A percentile compares a stretch with the other conserved stretches of the same genome.
Conservation (phyloP, 2,888 invertebrate species). For the Philereme vetulata region DNA sequence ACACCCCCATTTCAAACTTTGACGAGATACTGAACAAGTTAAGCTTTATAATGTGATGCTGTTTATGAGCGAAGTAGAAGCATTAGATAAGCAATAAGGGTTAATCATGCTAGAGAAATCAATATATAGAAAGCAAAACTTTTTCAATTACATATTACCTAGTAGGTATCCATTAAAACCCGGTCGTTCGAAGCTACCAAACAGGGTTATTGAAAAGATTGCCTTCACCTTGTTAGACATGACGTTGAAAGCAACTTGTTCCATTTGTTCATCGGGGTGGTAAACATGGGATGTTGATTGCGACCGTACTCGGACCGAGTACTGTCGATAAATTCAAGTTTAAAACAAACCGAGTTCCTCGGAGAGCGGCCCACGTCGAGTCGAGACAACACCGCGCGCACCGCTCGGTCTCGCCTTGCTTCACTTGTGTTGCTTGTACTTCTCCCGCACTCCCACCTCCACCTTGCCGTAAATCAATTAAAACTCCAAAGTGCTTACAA, state of each 20-base stretch:
- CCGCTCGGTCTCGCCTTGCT: constrained; percentile 23
- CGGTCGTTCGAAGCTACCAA: constrained; percentile 5
- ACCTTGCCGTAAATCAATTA: constrained; percentile 67
- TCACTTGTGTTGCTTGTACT: constrained; percentile 14
- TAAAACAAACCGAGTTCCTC: constrained; percentile 50
- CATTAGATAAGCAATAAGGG: constrained; percentile 40
- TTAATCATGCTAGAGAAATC: constrained; percentile 35
- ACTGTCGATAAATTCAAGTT: constrained; percentile 57
- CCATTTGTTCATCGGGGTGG: constrained; percentile 31
- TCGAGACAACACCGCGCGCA: constrained; percentile 38
- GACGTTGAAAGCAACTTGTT: constrained; percentile 27
- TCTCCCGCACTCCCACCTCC: constrained; percentile 38
- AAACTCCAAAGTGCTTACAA: constrained; percentile 55
- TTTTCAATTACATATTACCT: constrained; percentile 20
- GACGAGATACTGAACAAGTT: constrained; percentile 27
- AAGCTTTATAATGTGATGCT: constrained; percentile 46
- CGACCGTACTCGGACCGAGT: constrained; percentile 37
- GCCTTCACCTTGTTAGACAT: constrained; percentile 19
- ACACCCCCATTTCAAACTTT: constrained; percentile 24
- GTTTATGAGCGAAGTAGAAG: constrained; percentile 50
- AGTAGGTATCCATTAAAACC: constrained; percentile 8
- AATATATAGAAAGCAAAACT: constrained; percentile 28
- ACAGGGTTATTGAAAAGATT: constrained; percentile 14
- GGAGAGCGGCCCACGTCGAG: constrained; percentile 39
- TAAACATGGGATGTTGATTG: constrained; percentile 48